Evolutionary conservation across 1,140 invertebrate genomes (phyloP).

Genomic region (Apis mellifera): Amel_HAv3.1 CM009941.2:9735001-9735500

Average conservation of each 20-base stretch:
- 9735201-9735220: neutral
- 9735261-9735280: constrained; percentile 3
- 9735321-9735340: neutral
- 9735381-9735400: constrained; percentile 32
- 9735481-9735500: constrained; percentile 47
- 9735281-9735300: constrained; percentile 12
- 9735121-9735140: no score
- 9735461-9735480: constrained; percentile 41
- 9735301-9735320: neutral
- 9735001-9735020: no score
- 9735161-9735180: no score
- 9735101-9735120: no score
- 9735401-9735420: constrained; percentile 42
- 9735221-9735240: neutral
- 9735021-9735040: no score
- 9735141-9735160: no score
- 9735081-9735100: no score
- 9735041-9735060: no score
- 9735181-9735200: no score
- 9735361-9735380: constrained; percentile 29
- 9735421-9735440: constrained; percentile 31
- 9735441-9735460: constrained; percentile 44
- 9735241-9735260: neutral
- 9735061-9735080: no score
- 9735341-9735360: constrained; percentile 20